Conservation (phyloP, 2,888 invertebrate species). For the Crematogaster levior region DNA sequence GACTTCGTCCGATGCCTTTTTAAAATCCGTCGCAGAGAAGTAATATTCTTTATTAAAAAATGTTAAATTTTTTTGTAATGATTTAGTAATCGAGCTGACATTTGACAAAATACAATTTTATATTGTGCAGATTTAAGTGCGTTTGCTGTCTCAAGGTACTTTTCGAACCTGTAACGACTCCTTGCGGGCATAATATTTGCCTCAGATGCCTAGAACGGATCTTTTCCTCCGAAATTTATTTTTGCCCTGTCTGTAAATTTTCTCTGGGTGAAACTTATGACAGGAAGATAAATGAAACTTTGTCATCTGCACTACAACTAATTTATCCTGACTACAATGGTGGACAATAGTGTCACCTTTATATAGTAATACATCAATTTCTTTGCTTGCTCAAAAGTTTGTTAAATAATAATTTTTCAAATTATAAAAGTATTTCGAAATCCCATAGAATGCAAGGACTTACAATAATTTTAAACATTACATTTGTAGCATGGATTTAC, state of each 20-base stretch:
- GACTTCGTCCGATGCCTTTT: conserved; percentile 83
- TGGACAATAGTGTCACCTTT: conserved; percentile 73
- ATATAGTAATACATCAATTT: no score
- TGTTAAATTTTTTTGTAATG: not conserved
- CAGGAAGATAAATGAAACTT: conserved; percentile 87
- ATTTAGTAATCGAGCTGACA: not conserved
- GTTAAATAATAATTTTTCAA: no score
- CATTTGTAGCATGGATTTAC: no score
- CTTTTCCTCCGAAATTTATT: no score
- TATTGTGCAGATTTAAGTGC: conserved; percentile 88
- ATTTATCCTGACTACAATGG: conserved; percentile 91
- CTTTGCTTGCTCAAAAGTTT: no score
- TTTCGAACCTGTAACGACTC: conserved; percentile 90
- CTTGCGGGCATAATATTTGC: conserved; percentile 91
- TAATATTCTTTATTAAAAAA: conserved; percentile 58
- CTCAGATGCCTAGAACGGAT: no score
- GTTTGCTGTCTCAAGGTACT: conserved; percentile 93
- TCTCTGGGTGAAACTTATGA: conserved; percentile 87
- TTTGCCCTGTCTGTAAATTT: conserved; percentile 90
- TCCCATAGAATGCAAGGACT: no score
- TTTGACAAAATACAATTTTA: conserved; percentile 3
- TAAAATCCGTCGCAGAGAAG: conserved; percentile 77
- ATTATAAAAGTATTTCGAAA: no score
- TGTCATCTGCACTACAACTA: conserved; percentile 87
- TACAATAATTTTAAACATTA: no score